Conservation (phyloP, 2,113 vertebrate genomes). For the Neodontobutis hainanensis region DNA sequence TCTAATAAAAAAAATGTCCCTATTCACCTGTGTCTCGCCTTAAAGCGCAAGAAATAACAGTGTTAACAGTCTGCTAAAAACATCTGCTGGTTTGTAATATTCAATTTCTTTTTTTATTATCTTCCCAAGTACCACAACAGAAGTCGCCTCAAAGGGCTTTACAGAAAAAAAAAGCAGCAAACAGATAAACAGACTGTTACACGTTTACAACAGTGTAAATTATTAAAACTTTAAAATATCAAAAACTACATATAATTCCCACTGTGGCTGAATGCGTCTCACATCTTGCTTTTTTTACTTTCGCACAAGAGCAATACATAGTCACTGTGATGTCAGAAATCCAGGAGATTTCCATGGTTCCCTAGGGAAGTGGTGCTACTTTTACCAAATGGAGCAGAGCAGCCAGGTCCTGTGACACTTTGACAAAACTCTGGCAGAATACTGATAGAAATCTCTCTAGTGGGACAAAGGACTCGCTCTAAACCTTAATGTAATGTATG, state of each 20-base stretch:
- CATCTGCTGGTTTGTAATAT: too few relatives aligned
- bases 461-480: slow-evolving; percentile 9
- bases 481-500: slow-evolving; percentile 20
- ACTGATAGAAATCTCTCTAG: slow-evolving; percentile 28
- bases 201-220: too few relatives aligned
- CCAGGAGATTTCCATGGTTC: slow-evolving; percentile 19
- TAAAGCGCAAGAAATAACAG: too few relatives aligned
- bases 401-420: slow-evolving; percentile 25
- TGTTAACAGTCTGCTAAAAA: too few relatives aligned
- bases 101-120: too few relatives aligned
- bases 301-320: slow-evolving; percentile 19
- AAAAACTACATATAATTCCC: slow-evolving; percentile 1
- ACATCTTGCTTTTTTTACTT: slow-evolving; percentile 2
- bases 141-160: too few relatives aligned
- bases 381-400: slow-evolving; percentile 48
- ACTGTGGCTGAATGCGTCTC: neutral
- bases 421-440: slow-evolving; percentile 40
- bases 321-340: slow-evolving; percentile 32
- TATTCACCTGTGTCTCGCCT: too few relatives aligned
- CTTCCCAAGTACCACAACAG: too few relatives aligned
- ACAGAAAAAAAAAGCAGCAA: too few relatives aligned
- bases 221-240: neutral
- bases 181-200: too few relatives aligned
- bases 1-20: too few relatives aligned
- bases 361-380: slow-evolving; percentile 8